Base-by-base conservation (phyloP, 2,888 invertebrate species). In the Psylliodes chrysocephalus region DNA sequence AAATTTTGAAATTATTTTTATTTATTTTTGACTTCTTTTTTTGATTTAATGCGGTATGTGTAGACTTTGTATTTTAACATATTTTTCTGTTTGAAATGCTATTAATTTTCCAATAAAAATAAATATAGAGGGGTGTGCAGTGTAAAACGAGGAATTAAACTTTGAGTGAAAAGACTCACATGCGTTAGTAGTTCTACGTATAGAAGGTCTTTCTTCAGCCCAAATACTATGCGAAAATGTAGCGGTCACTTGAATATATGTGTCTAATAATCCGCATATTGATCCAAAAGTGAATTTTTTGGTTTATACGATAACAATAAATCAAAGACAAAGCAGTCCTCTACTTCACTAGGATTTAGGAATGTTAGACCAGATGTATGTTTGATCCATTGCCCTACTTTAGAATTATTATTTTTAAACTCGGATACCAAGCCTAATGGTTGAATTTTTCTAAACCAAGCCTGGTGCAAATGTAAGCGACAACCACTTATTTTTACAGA, bases 351-450 rank as follows among this genome's bases (percentile, higher is more conserved):
- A 33, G 33, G 33, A 33, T 33, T 33, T 33, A 33, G 33, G n/a
- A 33, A 33, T n/a, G 38, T 40, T 40, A 40, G 38, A 40, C 38
- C 38, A 40, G 15, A 40, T 42, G 42, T 42, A 42, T 18, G 42
- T 42, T 17, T 42, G 42, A 17, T 18, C 42, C 42, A 42, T 42
- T 42, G 18, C 10, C 42, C 42, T 35, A 35, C 8, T 30, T 30
- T 2, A 22, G 22, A 22, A 22, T 22, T 6, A 22, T 22, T 22
- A 22, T 22, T 22, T 22, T 22, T 22, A 22, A 4, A 22, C 3
- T 22, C 22, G 2, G 22, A 22, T 22, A 22, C 22, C 22, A 22
- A 22, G 22, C 22, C 22, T 33, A 33, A 33, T 4, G 33, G 10
- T 33, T 33, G 33, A 33, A 5, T 33, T 33, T 33, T 33, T 8